These are phyloP conservation scores for Melanogrammus aeglefinus DNA, from an alignment of 2,797 vertebrate species.

Conservation along the genomic window DNA sequence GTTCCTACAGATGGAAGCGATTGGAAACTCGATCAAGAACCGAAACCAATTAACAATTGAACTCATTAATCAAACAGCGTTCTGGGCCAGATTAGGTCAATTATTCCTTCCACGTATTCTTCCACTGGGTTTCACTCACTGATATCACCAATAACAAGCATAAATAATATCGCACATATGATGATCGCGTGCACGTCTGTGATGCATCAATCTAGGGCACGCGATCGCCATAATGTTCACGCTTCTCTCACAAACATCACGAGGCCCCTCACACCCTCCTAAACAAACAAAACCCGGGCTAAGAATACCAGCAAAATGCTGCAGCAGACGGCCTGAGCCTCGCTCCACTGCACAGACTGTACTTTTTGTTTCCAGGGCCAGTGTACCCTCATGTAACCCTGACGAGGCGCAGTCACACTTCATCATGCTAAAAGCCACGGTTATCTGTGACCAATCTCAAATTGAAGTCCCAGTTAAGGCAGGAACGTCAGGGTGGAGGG, in stretches of 20 bases:
- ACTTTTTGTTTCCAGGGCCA: slow-evolving; percentile 9
- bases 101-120: slow-evolving; percentile 14
- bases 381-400: slow-evolving; percentile 27
- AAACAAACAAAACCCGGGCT: background rate
- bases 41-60: slow-evolving; percentile 27
- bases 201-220: background rate
- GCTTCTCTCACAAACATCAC: too few species aligned
- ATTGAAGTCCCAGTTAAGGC: background rate
- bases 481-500: background rate
- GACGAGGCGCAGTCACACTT: background rate
- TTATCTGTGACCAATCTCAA: background rate
- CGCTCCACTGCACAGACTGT: slow-evolving; percentile 9
- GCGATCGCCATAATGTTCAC: background rate
- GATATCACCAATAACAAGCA: background rate
- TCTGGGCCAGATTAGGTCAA: background rate
- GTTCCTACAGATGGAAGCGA: slow-evolving; percentile 30
- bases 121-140: slow-evolving; percentile 7
- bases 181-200: background rate
- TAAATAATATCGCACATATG: background rate
- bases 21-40: slow-evolving; percentile 34
- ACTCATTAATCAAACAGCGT: slow-evolving; percentile 22
- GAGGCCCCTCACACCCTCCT: too few species aligned
- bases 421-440: background rate
- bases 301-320: too few species aligned
- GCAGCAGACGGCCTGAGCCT: slow-evolving; percentile 7